Percentiles rank a stretch among this genome's conserved stretches.
Evolutionary conservation across 2,888 invertebrate species (phyloP).

Genomic region (Timema cristinae): DNA sequence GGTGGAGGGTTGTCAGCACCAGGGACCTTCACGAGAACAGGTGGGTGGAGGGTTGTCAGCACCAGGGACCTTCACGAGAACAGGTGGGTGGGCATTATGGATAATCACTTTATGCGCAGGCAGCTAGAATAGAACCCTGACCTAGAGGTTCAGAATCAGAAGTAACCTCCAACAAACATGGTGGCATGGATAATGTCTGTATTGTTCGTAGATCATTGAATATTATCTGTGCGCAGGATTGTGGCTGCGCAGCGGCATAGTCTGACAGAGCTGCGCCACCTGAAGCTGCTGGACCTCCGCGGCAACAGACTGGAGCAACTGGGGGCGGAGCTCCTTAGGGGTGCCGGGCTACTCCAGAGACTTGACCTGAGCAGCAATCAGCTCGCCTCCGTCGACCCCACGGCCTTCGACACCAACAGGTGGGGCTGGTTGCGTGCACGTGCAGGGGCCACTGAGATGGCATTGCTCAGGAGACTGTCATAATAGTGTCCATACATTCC

Average conservation of each 20-base stretch:
- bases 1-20: no score
- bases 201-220: not conserved
- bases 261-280: conserved; percentile 50
- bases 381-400: conserved; percentile 62
- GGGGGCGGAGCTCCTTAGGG: conserved; percentile 63
- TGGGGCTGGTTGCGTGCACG: conserved; percentile 31
- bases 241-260: conserved; percentile 28
- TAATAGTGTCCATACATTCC: no score
- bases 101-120: no score
- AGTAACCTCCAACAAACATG: not conserved
- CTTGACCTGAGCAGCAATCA: conserved; percentile 74
- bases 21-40: no score
- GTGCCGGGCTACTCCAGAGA: conserved; percentile 58
- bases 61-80: no score
- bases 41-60: no score
- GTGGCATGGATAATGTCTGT: not conserved
- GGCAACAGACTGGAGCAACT: conserved; percentile 72
- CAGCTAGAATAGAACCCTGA: no score
- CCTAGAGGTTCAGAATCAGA: no score
- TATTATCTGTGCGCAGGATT: no score
- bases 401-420: conserved; percentile 54
- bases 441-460: no score
- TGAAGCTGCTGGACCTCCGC: conserved; percentile 68
- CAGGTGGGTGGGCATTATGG: no score
- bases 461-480: no score